phyloP scores from a whole-genome alignment of 2,888 invertebrate species.

The Trissonchulus sp. region DNA sequence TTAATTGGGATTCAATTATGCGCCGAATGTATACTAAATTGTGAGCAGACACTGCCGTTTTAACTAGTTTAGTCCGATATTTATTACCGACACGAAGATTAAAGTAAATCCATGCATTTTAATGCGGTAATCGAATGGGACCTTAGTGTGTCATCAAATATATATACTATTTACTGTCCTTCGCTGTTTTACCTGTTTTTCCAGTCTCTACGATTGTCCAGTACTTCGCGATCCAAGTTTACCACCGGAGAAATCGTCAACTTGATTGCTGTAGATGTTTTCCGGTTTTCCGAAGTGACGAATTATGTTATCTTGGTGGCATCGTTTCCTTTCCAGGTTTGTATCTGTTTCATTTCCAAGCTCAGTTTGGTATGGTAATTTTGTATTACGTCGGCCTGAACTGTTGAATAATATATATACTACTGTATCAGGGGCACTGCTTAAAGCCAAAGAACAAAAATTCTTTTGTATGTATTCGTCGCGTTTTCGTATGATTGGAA shows the following conservation, averaged over 20 bases:
- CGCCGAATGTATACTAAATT: too few species aligned
- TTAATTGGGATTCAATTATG: too few species aligned
- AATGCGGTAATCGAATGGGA: too few species aligned
- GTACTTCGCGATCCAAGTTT: constrained; percentile 50
- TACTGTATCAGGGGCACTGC: background rate
- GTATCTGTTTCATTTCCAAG: background rate
- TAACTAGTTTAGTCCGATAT: too few species aligned
- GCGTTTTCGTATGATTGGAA: too few species aligned
- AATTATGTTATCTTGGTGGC: constrained; percentile 40
- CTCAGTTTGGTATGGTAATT: constrained; percentile 1
- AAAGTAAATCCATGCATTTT: too few species aligned
- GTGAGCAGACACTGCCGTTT: too few species aligned
- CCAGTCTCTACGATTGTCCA: constrained; percentile 53
- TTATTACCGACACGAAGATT: too few species aligned
- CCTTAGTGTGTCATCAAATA: too few species aligned
- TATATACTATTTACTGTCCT: too few species aligned
- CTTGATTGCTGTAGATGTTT: constrained; percentile 55
- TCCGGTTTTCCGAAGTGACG: constrained; percentile 45
- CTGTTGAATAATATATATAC: background rate
- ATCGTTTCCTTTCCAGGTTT: constrained; percentile 41
- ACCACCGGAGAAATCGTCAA: constrained; percentile 58
- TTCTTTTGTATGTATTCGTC: background rate
- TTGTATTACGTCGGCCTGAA: too few species aligned
- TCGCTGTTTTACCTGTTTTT: too few species aligned
- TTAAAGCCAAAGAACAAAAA: constrained; percentile 47